Conservation (phyloP, 2,888 invertebrate genomes). For the Drepanosiphum platanoidis region DNA sequence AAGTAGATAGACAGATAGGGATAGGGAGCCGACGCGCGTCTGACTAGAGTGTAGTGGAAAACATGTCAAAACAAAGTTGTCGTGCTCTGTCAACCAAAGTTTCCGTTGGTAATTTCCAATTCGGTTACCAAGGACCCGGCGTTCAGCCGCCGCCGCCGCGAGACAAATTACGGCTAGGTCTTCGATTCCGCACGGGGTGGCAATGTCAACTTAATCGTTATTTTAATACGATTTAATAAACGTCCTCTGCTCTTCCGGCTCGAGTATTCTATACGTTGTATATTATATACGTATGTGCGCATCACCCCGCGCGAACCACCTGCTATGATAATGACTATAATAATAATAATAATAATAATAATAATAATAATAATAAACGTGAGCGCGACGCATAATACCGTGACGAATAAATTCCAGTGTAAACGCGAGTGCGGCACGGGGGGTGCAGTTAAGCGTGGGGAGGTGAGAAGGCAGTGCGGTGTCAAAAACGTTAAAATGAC, state of each 20-base stretch:
- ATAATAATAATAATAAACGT: no score
- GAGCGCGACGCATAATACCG: not conserved
- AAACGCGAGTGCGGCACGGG: not conserved
- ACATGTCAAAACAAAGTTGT: conserved; percentile 41
- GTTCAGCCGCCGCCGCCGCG: not conserved
- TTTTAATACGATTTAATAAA: conserved; percentile 10
- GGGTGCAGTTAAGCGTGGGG: no score
- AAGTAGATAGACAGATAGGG: not conserved
- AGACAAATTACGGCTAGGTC: conserved; percentile 20
- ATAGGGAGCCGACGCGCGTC: not conserved
- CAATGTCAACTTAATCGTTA: conserved; percentile 28
- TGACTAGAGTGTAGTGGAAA: not conserved
- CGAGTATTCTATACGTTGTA: not conserved
- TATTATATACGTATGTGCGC: no score
- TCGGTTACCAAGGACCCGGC: conserved; percentile 4
- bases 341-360: no score
- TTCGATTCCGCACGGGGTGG: not conserved
- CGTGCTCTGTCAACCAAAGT: conserved; percentile 20
- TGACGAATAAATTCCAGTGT: not conserved
- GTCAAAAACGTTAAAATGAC: conserved; percentile 1
- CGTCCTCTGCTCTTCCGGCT: not conserved
- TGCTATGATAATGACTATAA: no score
- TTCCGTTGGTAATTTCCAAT: conserved; percentile 27
- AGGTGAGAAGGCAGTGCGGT: not conserved
- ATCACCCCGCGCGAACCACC: no score